Conservation (phyloP, 2,113 vertebrate species). For the Recurvirostra avosetta region DNA sequence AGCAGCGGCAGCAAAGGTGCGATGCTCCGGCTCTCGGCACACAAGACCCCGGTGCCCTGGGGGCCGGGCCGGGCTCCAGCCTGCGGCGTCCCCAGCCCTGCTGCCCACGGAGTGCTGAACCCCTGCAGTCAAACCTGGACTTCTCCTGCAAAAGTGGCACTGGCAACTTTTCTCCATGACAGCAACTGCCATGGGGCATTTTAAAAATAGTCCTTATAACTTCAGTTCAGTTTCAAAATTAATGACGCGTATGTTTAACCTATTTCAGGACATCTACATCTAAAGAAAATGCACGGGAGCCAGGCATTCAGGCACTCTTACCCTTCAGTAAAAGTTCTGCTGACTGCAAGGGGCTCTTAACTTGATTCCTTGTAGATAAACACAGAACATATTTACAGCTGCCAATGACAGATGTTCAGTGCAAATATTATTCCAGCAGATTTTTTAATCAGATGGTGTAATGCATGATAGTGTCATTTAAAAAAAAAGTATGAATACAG, state of each 20-base stretch:
- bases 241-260: not conserved
- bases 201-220: rapidly evolving
- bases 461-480: constrained; percentile 43
- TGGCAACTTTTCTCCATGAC: rapidly evolving
- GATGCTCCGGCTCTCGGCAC: too few species aligned
- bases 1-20: rapidly evolving
- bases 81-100: too few species aligned
- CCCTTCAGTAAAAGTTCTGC: not conserved
- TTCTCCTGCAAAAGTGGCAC: rapidly evolving
- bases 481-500: constrained; percentile 6
- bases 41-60: too few species aligned
- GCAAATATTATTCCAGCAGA: constrained; percentile 63
- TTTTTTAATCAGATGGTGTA: constrained; percentile 66
- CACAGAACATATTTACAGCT: constrained; percentile 58
- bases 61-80: too few species aligned
- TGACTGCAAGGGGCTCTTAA: constrained; percentile 9
- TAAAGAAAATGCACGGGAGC: rapidly evolving
- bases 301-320: rapidly evolving
- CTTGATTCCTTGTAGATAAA: constrained; percentile 36
- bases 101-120: rapidly evolving
- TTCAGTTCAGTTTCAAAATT: rapidly evolving
- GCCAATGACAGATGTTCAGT: constrained; percentile 62
- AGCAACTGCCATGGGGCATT: rapidly evolving
- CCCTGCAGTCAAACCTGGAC: rapidly evolving
- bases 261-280: not conserved